phyloP scores from a whole-genome alignment of 92 coral and sea anemone genomes.

The Virgularia gustaviana region DNA sequence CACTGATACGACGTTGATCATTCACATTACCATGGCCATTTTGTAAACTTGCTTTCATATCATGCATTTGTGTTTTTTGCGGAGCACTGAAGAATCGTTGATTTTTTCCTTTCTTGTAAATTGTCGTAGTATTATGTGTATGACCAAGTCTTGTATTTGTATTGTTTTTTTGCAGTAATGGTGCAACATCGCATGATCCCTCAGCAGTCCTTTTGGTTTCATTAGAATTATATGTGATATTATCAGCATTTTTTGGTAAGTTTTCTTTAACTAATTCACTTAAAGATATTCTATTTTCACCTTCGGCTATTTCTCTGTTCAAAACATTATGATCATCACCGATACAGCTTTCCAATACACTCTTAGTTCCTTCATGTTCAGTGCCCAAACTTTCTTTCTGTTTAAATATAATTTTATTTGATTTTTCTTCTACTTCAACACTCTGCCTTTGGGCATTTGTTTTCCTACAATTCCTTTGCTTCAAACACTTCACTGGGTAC shows the following conservation, averaged over 20 bases:
- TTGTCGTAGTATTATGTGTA: neutral
- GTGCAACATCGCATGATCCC: neutral
- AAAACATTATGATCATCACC: neutral
- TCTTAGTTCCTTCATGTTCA: no score
- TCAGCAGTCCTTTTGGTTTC: conserved; percentile 17
- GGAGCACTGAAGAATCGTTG: conserved; percentile 16
- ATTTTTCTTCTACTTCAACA: neutral
- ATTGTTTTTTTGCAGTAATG: neutral
- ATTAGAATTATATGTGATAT: neutral
- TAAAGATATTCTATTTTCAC: neutral
- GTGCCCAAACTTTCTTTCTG: conserved; percentile 9
- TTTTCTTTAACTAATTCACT: neutral
- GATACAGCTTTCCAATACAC: no score
- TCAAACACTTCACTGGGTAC: conserved; percentile 63
- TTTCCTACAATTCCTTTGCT: conserved; percentile 47
- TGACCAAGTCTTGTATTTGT: no score
- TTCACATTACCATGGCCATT: neutral
- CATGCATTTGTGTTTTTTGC: neutral
- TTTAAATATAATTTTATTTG: neutral
- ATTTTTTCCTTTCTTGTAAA: neutral
- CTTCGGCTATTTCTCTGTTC: neutral
- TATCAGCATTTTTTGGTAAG: conserved; percentile 1
- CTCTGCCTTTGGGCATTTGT: conserved; percentile 23
- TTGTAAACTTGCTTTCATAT: conserved; percentile 19
- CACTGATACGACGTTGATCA: conserved; percentile 8